Base-by-base conservation (phyloP, 2,797 vertebrate species). In the Smutsia temminckii region DNA sequence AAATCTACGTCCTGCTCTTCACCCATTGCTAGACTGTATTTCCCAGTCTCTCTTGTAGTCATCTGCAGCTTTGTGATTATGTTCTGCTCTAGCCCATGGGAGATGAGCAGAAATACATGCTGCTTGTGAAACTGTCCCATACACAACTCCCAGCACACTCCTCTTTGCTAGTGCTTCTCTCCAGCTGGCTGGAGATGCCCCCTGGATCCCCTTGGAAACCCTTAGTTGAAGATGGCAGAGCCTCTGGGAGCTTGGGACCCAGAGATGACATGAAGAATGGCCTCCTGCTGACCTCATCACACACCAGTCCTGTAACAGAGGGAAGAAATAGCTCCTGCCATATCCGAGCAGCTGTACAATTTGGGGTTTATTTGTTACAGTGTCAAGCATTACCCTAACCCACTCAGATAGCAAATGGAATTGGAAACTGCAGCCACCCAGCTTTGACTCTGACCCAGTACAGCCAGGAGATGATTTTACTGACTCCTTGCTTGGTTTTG, bases 71-170 rank as follows among this genome's bases (percentile, higher is more conserved):
- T 61, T 9, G 20, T 20, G n/a, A 2, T 40, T 20, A 63, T 51
- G 9, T 46, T 71, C 71, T 90, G 17, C 10, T 32, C 32, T 14
- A 16, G 37, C 37, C 49, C 7, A 1, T 4, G 34, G 53, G 51
- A 53, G 4, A 64, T 4, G 16, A 49, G 74, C 27, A 81, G 77
- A 85, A 46, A 46, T 8, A 55, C 9, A 12, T 8, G 9, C 9
- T 57, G 2, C 23, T 12, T 7, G 18, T 0, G 2, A 4, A 11
- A 13, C 42, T 1, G 0, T 4, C 32, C 42, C 17, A 1, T 0
- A n/a, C 21, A 8, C 49, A 37, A 7, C 16, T 42, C 14, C 23
- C 2, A 3, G 18, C 8, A 46, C 6, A 3, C 5, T 17, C 27
- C 55, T 53, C 55, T 71, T 55, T n/a, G 23, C 20, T 29, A 25